phyloP scores from a whole-genome alignment of 1,140 invertebrate genomes.

The Drosophila watanabei region DNA sequence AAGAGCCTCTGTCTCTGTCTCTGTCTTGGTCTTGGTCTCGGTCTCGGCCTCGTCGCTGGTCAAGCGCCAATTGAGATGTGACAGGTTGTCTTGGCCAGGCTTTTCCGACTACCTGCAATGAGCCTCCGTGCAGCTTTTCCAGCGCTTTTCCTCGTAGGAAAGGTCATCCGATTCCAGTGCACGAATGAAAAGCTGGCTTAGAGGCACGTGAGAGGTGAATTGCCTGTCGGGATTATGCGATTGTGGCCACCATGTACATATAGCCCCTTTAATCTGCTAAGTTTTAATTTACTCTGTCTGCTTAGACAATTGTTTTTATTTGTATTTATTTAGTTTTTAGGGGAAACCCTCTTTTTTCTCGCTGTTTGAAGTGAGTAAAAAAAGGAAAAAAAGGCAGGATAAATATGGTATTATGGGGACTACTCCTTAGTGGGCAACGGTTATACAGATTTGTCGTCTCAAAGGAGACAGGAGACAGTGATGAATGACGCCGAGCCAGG shows the following conservation, averaged over 20 bases:
- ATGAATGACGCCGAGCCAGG: conserved; percentile 1
- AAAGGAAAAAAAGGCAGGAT: conserved; percentile 6
- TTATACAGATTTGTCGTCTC: background rate
- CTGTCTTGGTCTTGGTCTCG: background rate
- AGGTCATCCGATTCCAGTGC: conserved; percentile 38
- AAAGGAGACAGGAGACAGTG: conserved; percentile 7
- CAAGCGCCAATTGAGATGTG: conserved; percentile 58
- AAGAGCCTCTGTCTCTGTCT: conserved; percentile 20
- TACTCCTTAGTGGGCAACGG: background rate
- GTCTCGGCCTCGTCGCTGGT: conserved; percentile 14
- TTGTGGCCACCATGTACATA: conserved; percentile 13
- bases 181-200: conserved; percentile 34
- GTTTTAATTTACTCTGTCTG: conserved; percentile 49
- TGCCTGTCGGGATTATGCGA: conserved; percentile 45
- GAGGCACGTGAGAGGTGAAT: conserved; percentile 25
- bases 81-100: conserved; percentile 47
- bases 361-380: background rate
- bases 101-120: conserved; percentile 11
- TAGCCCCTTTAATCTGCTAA: conserved; percentile 43
- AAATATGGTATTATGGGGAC: conserved; percentile 16
- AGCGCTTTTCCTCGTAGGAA: conserved; percentile 1
- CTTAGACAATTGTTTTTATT: conserved; percentile 21
- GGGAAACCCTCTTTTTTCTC: no score
- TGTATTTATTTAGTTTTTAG: background rate
- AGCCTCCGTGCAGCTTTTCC: background rate